phyloP scores from a whole-genome alignment of 2,888 invertebrate genomes.

The Steinernema hermaphroditum region DNA sequence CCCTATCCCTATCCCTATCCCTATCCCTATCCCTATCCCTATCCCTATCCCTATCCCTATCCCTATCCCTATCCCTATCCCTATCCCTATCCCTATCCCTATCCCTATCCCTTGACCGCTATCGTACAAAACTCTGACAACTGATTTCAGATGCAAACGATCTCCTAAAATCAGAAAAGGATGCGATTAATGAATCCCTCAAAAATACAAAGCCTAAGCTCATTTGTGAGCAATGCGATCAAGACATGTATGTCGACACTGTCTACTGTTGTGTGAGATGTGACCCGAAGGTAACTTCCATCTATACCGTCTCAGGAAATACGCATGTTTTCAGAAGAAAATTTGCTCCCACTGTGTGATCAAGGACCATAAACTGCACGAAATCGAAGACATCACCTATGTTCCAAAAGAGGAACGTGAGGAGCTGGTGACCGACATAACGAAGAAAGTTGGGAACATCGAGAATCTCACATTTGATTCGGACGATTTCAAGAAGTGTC shows the following conservation, averaged over 20 bases:
- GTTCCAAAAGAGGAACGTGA: neutral
- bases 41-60: too few species aligned
- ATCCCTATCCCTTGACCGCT: too few species aligned
- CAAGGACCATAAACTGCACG: neutral
- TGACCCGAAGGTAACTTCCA: neutral
- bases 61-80: too few species aligned
- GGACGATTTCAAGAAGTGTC: too few species aligned
- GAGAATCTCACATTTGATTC: too few species aligned
- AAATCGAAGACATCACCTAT: neutral
- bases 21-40: too few species aligned
- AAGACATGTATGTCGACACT: neutral
- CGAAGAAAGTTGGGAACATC: too few species aligned
- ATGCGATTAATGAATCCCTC: too few species aligned
- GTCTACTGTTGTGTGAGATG: neutral
- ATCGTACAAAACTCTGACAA: too few species aligned
- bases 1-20: too few species aligned
- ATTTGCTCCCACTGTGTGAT: neutral
- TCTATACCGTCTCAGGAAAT: neutral
- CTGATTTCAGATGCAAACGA: neutral
- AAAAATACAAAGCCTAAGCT: neutral
- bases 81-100: too few species aligned
- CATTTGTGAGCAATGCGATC: neutral
- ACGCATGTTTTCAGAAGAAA: slow-evolving; percentile 5
- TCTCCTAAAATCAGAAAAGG: neutral
- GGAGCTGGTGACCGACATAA: neutral